phyloP scores from a whole-genome alignment of 2,113 vertebrate genomes.

The Motacilla alba region DNA sequence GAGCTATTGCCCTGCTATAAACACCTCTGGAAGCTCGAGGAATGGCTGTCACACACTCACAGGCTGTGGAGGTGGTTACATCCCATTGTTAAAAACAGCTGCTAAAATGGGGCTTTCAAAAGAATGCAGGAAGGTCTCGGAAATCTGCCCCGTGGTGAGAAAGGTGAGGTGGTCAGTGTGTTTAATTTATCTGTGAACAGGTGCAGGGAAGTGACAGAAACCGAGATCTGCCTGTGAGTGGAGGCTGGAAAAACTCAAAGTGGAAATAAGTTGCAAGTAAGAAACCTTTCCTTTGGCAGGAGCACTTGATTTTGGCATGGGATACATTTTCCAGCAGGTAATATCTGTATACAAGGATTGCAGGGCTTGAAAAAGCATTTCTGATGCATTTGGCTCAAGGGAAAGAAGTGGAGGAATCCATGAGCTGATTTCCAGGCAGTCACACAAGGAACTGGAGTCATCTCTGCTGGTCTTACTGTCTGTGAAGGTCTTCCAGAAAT shows the following conservation, averaged over 20 bases:
- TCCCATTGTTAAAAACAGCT: not conserved
- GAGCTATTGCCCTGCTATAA: not conserved
- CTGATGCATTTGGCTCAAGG: not conserved
- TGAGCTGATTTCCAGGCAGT: not conserved
- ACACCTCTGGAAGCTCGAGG: not conserved
- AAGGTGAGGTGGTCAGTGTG: not conserved
- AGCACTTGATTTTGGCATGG: not conserved
- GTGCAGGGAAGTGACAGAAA: not conserved
- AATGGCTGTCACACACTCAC: not conserved
- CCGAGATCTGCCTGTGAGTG: not conserved
- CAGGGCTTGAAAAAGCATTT: not conserved
- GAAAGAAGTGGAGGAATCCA: not conserved
- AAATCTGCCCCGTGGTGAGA: not conserved
- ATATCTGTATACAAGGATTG: not conserved
- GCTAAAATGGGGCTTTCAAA: not conserved
- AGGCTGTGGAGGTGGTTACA: not conserved
- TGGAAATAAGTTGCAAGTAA: not conserved
- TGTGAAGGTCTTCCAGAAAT: not conserved
- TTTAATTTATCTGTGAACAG: not conserved
- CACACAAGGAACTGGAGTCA: not conserved
- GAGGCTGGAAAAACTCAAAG: not conserved
- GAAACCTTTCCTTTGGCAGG: not conserved
- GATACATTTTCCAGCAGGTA: not conserved
- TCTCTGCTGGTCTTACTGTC: not conserved
- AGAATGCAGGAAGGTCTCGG: not conserved